These are phyloP conservation scores for Megatriorchis doriae DNA, from an alignment of 2,113 vertebrate species.

Conservation along the genomic window DNA sequence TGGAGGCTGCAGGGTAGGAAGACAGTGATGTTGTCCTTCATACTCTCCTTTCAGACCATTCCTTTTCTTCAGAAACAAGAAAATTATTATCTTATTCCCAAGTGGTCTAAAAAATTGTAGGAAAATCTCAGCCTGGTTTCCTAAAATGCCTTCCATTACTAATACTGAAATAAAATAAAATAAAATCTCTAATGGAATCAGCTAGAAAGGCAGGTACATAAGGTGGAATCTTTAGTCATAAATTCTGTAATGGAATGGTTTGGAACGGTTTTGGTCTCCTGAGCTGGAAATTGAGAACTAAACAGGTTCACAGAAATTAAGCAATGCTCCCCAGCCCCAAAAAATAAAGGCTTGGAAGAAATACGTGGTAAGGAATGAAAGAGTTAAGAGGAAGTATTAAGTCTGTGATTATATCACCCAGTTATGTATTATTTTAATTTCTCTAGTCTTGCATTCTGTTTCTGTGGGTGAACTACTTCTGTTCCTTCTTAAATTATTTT, in stretches of 20 bases:
- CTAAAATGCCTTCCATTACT: background rate
- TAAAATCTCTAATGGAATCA: background rate
- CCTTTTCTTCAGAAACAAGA: background rate
- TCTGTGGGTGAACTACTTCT: background rate
- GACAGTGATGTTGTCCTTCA: background rate
- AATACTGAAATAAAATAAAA: background rate
- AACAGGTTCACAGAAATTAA: background rate
- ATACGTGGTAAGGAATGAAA: background rate
- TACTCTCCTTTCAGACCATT: background rate
- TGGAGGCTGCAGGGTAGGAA: background rate
- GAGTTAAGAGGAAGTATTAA: background rate
- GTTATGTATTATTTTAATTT: background rate
- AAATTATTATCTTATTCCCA: background rate
- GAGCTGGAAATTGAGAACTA: background rate
- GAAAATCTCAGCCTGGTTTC: background rate
- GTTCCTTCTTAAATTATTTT: background rate
- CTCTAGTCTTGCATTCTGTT: background rate
- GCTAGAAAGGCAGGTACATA: background rate
- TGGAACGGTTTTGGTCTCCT: background rate
- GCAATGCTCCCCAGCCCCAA: background rate
- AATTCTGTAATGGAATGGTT: background rate
- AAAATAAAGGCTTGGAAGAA: background rate
- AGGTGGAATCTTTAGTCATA: background rate
- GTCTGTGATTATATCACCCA: background rate
- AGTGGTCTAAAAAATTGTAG: background rate